Conservation (phyloP, 2,113 vertebrate species). For the Daubentonia madagascariensis region DNA sequence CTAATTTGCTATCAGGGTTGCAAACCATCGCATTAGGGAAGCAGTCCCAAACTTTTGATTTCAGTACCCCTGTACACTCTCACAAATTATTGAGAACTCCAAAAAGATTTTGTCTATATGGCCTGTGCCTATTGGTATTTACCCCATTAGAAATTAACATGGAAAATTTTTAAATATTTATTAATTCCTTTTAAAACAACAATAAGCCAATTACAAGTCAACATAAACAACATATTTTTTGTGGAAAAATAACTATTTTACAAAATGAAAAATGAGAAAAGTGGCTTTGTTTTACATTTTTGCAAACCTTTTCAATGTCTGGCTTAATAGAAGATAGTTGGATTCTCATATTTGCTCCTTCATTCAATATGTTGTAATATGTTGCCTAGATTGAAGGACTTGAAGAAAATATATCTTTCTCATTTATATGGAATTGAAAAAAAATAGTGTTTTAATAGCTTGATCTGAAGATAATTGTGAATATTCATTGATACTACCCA, state of each 20-base stretch:
- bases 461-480: not conserved
- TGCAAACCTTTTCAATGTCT: not conserved
- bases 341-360: not conserved
- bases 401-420: constrained; percentile 12
- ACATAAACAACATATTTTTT: constrained; percentile 3
- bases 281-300: not conserved
- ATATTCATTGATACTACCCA: not conserved
- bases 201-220: not conserved
- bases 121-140: not conserved
- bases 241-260: not conserved
- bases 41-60: not conserved
- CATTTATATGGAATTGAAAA: not conserved
- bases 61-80: not conserved
- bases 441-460: not conserved
- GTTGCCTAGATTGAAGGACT: not conserved
- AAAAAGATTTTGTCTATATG: not conserved
- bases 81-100: not conserved
- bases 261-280: not conserved
- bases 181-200: constrained; percentile 18
- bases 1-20: not conserved
- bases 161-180: not conserved
- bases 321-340: not conserved
- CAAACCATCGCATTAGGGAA: not conserved
- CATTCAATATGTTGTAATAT: not conserved
- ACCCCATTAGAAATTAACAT: not conserved